A percentile compares a stretch with the other conserved stretches of the same genome.
Evolutionary conservation across 2,888 invertebrate genomes (phyloP).

Genomic region (Nomada fabriciana): DNA sequence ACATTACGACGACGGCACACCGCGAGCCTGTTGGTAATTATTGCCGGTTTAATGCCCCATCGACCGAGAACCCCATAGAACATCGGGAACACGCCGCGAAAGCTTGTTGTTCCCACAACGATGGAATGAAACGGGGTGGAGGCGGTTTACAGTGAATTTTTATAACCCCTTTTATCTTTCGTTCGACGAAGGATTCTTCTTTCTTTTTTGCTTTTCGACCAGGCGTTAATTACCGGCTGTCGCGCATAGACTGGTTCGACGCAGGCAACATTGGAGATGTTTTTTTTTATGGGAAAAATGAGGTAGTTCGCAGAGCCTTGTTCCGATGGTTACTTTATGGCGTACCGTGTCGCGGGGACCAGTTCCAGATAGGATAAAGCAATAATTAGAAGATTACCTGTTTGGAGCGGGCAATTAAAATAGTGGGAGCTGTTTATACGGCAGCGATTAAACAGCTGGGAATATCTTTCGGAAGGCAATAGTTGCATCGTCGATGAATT

Average conservation of each 20-base stretch:
- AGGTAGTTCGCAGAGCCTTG: background rate
- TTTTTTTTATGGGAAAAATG: background rate
- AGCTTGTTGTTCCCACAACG: conserved; percentile 44
- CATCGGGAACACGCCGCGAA: conserved; percentile 34
- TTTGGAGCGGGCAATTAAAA: conserved; percentile 17
- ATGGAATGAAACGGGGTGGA: background rate
- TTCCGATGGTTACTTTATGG: background rate
- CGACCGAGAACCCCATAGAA: conserved; percentile 66
- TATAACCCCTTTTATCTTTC: conserved; percentile 54
- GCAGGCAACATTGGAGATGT: background rate
- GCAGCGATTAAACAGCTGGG: background rate
- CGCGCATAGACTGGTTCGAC: background rate
- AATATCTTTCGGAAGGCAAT: no score
- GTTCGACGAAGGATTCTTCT: conserved; percentile 2
- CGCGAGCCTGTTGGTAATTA: conserved; percentile 68
- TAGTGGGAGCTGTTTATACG: conserved; percentile 16
- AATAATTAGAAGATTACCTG: conserved; percentile 21
- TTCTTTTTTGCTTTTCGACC: background rate
- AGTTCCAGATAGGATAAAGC: conserved; percentile 28
- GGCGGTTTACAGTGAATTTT: conserved; percentile 58
- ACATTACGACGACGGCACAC: conserved; percentile 69
- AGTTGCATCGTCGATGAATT: no score
- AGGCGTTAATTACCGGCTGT: background rate
- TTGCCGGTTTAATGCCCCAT: conserved; percentile 72
- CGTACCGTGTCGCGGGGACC: background rate